phyloP scores from a whole-genome alignment of 2,888 invertebrate species.

The Drosophila paramelanica region DNA sequence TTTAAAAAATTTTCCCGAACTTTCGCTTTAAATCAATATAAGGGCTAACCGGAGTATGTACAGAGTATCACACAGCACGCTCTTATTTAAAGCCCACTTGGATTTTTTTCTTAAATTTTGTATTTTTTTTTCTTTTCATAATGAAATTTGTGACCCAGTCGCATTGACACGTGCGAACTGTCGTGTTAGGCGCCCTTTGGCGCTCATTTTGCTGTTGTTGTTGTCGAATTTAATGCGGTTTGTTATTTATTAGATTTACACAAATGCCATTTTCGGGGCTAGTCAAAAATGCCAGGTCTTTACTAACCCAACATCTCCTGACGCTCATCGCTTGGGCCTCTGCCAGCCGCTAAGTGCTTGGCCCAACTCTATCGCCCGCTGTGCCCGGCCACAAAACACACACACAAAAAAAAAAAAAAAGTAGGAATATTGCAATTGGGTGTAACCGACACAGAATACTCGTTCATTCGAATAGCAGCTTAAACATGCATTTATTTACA shows the following conservation, averaged over 20 bases:
- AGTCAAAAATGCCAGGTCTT: slow-evolving; percentile 6
- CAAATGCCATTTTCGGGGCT: slow-evolving; percentile 63
- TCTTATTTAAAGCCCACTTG: neutral
- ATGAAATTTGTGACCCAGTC: slow-evolving; percentile 67
- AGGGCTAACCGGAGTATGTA: neutral
- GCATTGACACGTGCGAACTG: slow-evolving; percentile 60
- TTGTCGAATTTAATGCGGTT: slow-evolving; percentile 72
- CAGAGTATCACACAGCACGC: neutral
- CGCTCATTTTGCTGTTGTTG: slow-evolving; percentile 2
- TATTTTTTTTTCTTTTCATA: slow-evolving; percentile 18
- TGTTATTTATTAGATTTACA: slow-evolving; percentile 75
- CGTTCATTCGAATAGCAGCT: too few species aligned
- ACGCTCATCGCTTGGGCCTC: slow-evolving; percentile 27
- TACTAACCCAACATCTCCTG: slow-evolving; percentile 7
- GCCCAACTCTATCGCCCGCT: slow-evolving; percentile 43
- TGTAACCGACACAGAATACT: too few species aligned
- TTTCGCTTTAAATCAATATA: too few species aligned
- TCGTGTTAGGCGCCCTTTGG: slow-evolving; percentile 31
- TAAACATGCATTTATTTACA: too few species aligned
- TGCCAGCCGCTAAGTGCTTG: slow-evolving; percentile 65
- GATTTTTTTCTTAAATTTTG: slow-evolving; percentile 16
- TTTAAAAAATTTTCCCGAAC: too few species aligned
- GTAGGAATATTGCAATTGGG: neutral
- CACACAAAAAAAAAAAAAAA: slow-evolving; percentile 1
- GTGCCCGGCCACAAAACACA: slow-evolving; percentile 2